phyloP scores from a whole-genome alignment of 2,888 invertebrate genomes.

The Epirrita christyi region DNA sequence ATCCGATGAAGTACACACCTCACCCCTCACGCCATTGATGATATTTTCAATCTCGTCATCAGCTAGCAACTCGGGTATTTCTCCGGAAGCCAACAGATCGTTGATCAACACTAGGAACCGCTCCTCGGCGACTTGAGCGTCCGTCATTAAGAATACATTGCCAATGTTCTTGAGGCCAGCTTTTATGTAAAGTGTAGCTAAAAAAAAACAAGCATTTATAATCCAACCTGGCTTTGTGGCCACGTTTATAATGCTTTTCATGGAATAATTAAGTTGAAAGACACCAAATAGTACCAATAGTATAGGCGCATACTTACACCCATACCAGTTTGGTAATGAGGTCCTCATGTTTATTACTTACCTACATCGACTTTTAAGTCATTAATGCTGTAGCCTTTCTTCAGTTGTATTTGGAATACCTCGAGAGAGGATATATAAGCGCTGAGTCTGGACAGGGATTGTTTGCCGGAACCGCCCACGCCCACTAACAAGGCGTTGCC shows the following conservation, averaged over 20 bases:
- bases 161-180: slow-evolving; percentile 94
- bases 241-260: too few species aligned
- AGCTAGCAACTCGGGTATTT: slow-evolving; percentile 94
- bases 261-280: too few species aligned
- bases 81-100: slow-evolving; percentile 96
- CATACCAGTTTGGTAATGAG: too few species aligned
- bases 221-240: too few species aligned
- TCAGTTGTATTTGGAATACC: slow-evolving; percentile 96
- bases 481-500: slow-evolving; percentile 97
- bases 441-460: slow-evolving; percentile 94
- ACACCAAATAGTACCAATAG: too few species aligned
- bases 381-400: slow-evolving; percentile 92
- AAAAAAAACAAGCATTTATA: slow-evolving; percentile 28
- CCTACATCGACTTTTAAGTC: slow-evolving; percentile 90
- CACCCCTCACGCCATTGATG: slow-evolving; percentile 89
- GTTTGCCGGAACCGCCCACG: slow-evolving; percentile 98
- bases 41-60: slow-evolving; percentile 97
- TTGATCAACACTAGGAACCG: slow-evolving; percentile 96
- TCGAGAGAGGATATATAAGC: slow-evolving; percentile 96
- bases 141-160: slow-evolving; percentile 96
- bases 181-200: slow-evolving; percentile 92
- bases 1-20: slow-evolving; percentile 71
- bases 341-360: slow-evolving; percentile 35
- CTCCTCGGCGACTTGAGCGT: slow-evolving; percentile 96
- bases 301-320: too few species aligned